Conservation (phyloP, 2,888 invertebrate genomes). For the Eucriotettix oculatus region DNA sequence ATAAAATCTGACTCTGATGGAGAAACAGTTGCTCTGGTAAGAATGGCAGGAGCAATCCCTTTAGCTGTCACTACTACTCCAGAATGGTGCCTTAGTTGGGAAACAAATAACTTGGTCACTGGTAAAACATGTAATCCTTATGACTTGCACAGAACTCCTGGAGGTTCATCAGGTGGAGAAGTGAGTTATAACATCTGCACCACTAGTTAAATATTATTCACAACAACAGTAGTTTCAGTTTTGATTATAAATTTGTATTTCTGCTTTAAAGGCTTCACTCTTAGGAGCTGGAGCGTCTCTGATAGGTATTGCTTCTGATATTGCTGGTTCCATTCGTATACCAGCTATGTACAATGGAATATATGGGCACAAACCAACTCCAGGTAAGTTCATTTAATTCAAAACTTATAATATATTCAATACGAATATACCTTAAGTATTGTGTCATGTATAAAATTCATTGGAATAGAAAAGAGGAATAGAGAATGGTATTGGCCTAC, state of each 20-base stretch:
- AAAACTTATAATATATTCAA: no score
- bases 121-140: constrained; percentile 48
- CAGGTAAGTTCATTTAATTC: constrained; percentile 28
- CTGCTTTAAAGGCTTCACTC: constrained; percentile 41
- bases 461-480: no score
- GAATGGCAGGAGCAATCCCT: constrained; percentile 40
- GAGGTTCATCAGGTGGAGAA: constrained; percentile 48
- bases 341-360: constrained; percentile 76
- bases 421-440: no score
- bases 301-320: constrained; percentile 68
- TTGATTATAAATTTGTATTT: constrained; percentile 8
- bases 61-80: constrained; percentile 45
- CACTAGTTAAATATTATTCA: not conserved
- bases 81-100: constrained; percentile 43
- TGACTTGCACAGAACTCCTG: constrained; percentile 34
- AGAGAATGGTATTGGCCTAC: no score
- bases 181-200: constrained; percentile 18
- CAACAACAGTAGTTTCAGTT: not conserved
- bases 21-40: constrained; percentile 29
- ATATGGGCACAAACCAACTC: constrained; percentile 73
- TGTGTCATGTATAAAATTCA: no score
- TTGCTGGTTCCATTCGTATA: constrained; percentile 74
- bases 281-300: constrained; percentile 57
- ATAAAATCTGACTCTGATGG: constrained; percentile 32
- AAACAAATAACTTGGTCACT: constrained; percentile 38